Evolutionary conservation across 2,113 vertebrate genomes (phyloP).

Genomic region (human): GRCh38 chr2:50824501-50825000

Average conservation of each 20-base stretch:
- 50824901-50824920: neutral
- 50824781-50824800: neutral
- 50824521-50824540: neutral
- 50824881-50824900: neutral
- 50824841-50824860: neutral
- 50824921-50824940: neutral
- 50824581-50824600: neutral
- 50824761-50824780: neutral
- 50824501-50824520: slow-evolving; percentile 3
- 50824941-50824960: neutral
- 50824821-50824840: neutral
- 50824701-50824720: neutral
- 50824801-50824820: neutral
- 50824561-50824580: neutral
- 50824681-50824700: neutral
- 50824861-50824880: neutral
- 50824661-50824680: neutral
- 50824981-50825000: neutral
- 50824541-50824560: neutral
- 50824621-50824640: neutral
- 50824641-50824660: neutral
- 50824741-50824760: neutral
- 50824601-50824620: slow-evolving; percentile 7
- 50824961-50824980: neutral
- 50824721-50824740: neutral